These are phyloP conservation scores for Apodemus speciosus DNA, from an alignment of 2,113 vertebrate genomes.

Conservation along the genomic window DNA sequence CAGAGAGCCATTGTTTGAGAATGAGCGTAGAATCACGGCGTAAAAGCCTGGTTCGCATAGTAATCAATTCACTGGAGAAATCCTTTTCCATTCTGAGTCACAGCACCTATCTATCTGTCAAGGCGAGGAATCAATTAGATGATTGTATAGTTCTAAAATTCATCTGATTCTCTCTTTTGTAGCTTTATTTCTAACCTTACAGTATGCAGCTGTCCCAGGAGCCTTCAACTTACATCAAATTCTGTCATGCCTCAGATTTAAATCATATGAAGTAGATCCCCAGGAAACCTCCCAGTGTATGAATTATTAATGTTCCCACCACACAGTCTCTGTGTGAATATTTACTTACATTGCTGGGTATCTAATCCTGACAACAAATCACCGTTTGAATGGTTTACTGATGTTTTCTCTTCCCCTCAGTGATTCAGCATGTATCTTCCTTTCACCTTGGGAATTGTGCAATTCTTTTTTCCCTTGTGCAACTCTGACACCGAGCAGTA, in stretches of 20 bases:
- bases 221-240: slow-evolving; percentile 64
- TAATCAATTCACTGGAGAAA: slow-evolving; percentile 60
- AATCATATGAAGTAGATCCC: slow-evolving; percentile 61
- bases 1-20: not conserved
- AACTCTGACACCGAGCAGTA: slow-evolving; percentile 52
- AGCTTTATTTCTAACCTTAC: slow-evolving; percentile 58
- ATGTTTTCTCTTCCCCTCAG: slow-evolving; percentile 62
- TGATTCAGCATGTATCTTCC: slow-evolving; percentile 56
- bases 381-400: slow-evolving; percentile 64
- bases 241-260: slow-evolving; percentile 65
- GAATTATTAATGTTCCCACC: slow-evolving; percentile 71
- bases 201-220: slow-evolving; percentile 39
- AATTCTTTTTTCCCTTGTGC: not conserved
- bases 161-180: slow-evolving; percentile 48
- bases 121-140: slow-evolving; percentile 45
- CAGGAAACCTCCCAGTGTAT: slow-evolving; percentile 58
- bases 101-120: slow-evolving; percentile 44
- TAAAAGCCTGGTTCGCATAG: not conserved
- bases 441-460: slow-evolving; percentile 62
- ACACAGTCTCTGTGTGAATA: slow-evolving; percentile 68
- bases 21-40: not conserved
- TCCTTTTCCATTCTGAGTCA: slow-evolving; percentile 9
- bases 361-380: slow-evolving; percentile 72
- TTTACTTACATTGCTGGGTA: slow-evolving; percentile 70
- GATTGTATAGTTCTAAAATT: slow-evolving; percentile 54